Evolutionary conservation across 2,797 vertebrate genomes (phyloP), one percentile per base, ranked within the genome.

Genomic region (Hephaestus fuliginosus): DNA sequence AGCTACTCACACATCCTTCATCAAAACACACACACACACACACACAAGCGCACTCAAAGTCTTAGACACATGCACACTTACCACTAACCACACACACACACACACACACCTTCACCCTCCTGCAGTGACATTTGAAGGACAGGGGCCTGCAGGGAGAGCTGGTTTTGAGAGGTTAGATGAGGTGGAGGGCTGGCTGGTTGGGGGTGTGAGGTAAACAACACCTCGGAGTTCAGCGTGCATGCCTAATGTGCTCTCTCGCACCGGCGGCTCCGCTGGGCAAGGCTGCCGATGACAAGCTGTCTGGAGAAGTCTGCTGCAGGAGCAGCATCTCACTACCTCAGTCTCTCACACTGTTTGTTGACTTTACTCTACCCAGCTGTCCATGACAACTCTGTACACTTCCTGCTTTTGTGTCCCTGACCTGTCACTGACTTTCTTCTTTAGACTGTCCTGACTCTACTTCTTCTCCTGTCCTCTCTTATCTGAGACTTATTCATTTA

Each of bases 121-220:
- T 55, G 84, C 53, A 7, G 90, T 92, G 91, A 89, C 89, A 92
- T 93, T 90, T 92, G 91, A 93, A 90, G 89, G 91, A 91, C 88
- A 68, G 80, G 33, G 74, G 85, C 87, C 88, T 78, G 73, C 57
- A 74, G 89, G 90, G 92, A 89, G 81, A 75, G 82, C 74, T 78
- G 84, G 70, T 88, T 91, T 80, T 65, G 76, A 84, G 87, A 86
- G 90, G 84, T 87, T 77, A 66, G 87, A 71, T 61, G 85, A 84
- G 86, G 89, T 74, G 74, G 76, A 76, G 80, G 88, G 82, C 84
- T 55, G 84, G 73, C 58, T 77, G 76, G 76, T 72, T 80, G 79
- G 74, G 87, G 80, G 90, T 90, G 91, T 88, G 88, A 89, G 89
- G 87, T 91, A 91, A 93, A 94, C 90, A 94, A 93, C 91, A 93